A percentile compares a stretch with the other conserved stretches of the same genome.
phyloP scores from a whole-genome alignment of 2,888 invertebrate species.

The Cerceris rybyensis region DNA sequence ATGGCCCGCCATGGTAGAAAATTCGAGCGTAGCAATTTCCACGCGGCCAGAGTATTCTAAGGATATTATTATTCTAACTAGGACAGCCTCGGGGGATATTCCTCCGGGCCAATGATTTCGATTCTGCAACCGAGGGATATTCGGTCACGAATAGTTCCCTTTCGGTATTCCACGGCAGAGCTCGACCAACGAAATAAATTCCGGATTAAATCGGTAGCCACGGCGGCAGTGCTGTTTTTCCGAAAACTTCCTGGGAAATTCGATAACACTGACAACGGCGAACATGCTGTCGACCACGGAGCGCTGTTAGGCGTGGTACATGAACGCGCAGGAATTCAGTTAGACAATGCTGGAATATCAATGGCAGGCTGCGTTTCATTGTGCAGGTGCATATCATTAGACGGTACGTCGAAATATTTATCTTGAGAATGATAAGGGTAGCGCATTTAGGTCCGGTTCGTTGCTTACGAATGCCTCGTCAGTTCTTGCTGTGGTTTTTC shows the following conservation, averaged over 20 bases:
- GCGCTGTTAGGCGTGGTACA: neutral
- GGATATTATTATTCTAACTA: conserved; percentile 27
- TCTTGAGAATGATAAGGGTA: conserved; percentile 4
- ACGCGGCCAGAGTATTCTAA: neutral
- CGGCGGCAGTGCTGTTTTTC: neutral
- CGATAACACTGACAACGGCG: conserved; percentile 2
- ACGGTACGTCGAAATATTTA: conserved; percentile 23
- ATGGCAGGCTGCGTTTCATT: conserved; percentile 23
- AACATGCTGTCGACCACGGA: neutral
- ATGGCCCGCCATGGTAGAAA: neutral
- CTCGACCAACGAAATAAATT: conserved; percentile 27
- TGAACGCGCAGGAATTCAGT: conserved; percentile 12
- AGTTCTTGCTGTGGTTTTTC: too few species aligned
- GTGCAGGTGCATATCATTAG: conserved; percentile 24
- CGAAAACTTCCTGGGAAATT: conserved; percentile 5
- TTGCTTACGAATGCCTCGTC: too few species aligned
- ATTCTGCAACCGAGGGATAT: conserved; percentile 13
- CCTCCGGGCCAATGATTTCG: conserved; percentile 16
- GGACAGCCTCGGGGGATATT: conserved; percentile 17
- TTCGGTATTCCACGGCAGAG: conserved; percentile 2
- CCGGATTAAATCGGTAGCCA: conserved; percentile 11
- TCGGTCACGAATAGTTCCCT: conserved; percentile 3
- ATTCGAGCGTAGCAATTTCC: neutral
- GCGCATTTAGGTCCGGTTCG: too few species aligned
- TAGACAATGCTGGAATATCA: conserved; percentile 2